These are phyloP conservation scores for Tethya wilhelma DNA, from an alignment of 37 sponge, comb jelly and placozoan species.

Conservation along the genomic window DNA sequence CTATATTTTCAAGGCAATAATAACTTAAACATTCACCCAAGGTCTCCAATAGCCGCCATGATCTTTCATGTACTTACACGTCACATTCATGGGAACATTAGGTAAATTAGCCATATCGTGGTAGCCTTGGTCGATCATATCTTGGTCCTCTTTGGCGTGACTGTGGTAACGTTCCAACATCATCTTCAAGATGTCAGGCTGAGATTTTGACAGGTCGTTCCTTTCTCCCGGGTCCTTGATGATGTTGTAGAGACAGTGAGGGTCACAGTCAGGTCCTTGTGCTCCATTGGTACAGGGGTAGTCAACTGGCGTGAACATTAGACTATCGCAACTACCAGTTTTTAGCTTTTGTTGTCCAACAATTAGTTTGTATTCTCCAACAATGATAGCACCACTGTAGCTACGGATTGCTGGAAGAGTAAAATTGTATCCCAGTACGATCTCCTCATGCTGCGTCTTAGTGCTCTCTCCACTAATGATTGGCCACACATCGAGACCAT, in stretches of 20 bases:
- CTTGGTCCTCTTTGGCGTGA: neutral
- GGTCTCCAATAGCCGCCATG: too few species aligned
- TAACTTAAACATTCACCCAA: too few species aligned
- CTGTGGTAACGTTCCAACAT: constrained; percentile 25
- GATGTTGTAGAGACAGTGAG: constrained; percentile 24
- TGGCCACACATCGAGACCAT: too few species aligned
- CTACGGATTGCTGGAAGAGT: too few species aligned
- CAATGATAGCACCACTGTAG: constrained; percentile 15
- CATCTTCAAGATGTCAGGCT: constrained; percentile 12
- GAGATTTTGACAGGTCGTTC: constrained; percentile 6
- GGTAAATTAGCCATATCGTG: neutral
- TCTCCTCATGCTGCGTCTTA: too few species aligned
- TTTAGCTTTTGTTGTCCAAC: constrained; percentile 23
- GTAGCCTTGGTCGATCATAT: constrained; percentile 12
- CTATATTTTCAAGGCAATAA: too few species aligned
- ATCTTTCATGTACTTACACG: neutral
- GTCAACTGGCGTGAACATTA: constrained; percentile 28
- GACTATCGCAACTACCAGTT: constrained; percentile 4
- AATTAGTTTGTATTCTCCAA: constrained; percentile 29
- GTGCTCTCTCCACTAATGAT: too few species aligned
- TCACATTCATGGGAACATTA: neutral
- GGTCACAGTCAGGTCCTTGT: constrained; percentile 5
- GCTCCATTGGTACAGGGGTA: constrained; percentile 14
- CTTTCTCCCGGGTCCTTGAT: constrained; percentile 24
- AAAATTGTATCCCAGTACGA: constrained; percentile 23